A percentile compares a stretch with the other conserved stretches of the same genome.
Conservation (phyloP, 2,888 invertebrate species). For the Idaea straminata region DNA sequence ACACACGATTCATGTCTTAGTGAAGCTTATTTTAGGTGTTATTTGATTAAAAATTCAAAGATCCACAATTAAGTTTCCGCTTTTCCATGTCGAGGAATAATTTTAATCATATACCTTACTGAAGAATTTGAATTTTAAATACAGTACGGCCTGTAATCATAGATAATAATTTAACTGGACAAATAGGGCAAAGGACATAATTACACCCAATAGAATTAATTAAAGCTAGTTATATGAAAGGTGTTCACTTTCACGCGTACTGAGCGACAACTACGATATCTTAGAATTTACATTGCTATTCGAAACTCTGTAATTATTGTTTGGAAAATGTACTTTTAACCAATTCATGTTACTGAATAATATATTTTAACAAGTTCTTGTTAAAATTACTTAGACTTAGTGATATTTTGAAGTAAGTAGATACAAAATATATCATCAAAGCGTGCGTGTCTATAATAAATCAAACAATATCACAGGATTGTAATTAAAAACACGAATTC, state of each 20-base stretch:
- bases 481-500: slow-evolving; percentile 75
- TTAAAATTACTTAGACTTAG: not conserved
- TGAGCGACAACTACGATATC: slow-evolving; percentile 47
- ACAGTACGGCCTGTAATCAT: slow-evolving; percentile 62
- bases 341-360: slow-evolving; percentile 13
- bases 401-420: slow-evolving; percentile 9
- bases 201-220: slow-evolving; percentile 64
- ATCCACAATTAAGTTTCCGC: slow-evolving; percentile 58
- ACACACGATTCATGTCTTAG: slow-evolving; percentile 43
- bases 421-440: slow-evolving; percentile 61
- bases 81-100: slow-evolving; percentile 47
- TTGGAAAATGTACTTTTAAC: slow-evolving; percentile 38
- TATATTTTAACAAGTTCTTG: slow-evolving; percentile 11
- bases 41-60: slow-evolving; percentile 72
- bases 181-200: slow-evolving; percentile 76
- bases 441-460: slow-evolving; percentile 66
- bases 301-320: slow-evolving; percentile 49
- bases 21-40: slow-evolving; percentile 77
- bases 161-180: slow-evolving; percentile 60
- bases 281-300: slow-evolving; percentile 49
- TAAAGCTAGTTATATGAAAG: slow-evolving; percentile 66
- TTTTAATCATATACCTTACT: slow-evolving; percentile 51
- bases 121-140: slow-evolving; percentile 61
- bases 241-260: slow-evolving; percentile 73
- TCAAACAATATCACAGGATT: slow-evolving; percentile 52